Base-by-base conservation (phyloP, 1,140 invertebrate genomes). In the Ceratosolen fusciceps region DNA sequence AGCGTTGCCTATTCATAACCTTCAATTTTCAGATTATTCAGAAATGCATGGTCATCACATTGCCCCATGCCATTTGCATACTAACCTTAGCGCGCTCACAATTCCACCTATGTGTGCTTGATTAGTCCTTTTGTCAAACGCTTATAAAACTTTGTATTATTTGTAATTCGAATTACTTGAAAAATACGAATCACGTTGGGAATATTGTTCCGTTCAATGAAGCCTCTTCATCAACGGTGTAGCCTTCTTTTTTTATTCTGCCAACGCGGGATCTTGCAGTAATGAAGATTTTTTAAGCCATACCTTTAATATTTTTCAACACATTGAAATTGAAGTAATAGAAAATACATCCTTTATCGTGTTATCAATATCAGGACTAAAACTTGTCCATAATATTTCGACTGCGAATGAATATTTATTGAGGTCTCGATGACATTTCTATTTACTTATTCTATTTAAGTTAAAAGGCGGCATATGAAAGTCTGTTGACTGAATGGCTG, bases 21-120 rank as follows among this genome's bases (percentile, higher is more conserved):
- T 77, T 70, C 52, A 77, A 77, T 70, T 77, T 70, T 77, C 62
- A 31, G 49, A 70, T 77, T 70, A 70, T 56, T 77, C 65, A 70
- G 74, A 56, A 77, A 77, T 70, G 74, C 43, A 77, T 62, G 26
- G 60, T n/a, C 74, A 75, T 67, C 26, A n/a, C 12, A 74, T 74
- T 74, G 54, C 21, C 70, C 9, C 34, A 16, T 56, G 9, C 19
- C 47, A 37, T 29, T 60, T 60, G 47, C 31, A 21, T 31, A 47
- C 4, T 4, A n/a, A 37, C 68, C 47, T 72, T 19, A 47, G 49
- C 26, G 26, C 24, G 47, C 19, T 2, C 24, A 54, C 29, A 24
- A 47, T 74, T 60, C 73, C 56, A n/a, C 31, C 24, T 19, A 26
- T 4, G 31, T 37, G 74, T 39, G 16, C 31, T 65, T 77, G 49